Conservation (phyloP, 2,113 vertebrate species). For the Thinocorus orbignyianus region DNA sequence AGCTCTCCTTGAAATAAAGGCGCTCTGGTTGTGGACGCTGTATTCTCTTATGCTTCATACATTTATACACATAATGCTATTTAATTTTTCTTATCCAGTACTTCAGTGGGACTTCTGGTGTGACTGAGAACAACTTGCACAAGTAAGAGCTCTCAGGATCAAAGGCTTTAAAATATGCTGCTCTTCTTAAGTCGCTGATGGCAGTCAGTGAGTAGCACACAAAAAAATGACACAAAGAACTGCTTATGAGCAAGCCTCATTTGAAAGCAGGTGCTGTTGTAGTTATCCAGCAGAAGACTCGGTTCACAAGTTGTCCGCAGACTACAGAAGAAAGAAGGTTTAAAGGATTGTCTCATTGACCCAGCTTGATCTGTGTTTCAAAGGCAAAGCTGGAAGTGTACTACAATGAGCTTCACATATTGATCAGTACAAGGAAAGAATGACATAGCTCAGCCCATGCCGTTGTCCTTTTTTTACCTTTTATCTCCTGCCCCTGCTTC, state of each 20-base stretch:
- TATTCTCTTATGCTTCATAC: not conserved
- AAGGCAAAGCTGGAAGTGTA: slow-evolving; percentile 63
- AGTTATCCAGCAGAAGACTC: not conserved
- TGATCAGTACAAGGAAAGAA: slow-evolving; percentile 59
- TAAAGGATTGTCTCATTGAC: slow-evolving; percentile 51
- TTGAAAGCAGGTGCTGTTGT: slow-evolving; percentile 17
- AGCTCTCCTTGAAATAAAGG: not conserved
- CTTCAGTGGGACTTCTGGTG: slow-evolving; percentile 8
- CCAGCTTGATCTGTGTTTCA: slow-evolving; percentile 71
- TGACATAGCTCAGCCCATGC: slow-evolving; percentile 61
- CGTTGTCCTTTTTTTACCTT: slow-evolving; percentile 36
- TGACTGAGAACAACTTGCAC: slow-evolving; percentile 4
- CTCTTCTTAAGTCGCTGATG: not conserved
- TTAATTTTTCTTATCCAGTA: slow-evolving; percentile 9
- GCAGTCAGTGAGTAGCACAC: not conserved
- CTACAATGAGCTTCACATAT: slow-evolving; percentile 58
- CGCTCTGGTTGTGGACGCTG: not conserved
- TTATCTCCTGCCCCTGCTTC: slow-evolving; percentile 10
- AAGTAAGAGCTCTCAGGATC: not conserved
- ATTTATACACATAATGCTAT: not conserved
- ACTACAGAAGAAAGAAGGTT: slow-evolving; percentile 28
- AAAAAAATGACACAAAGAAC: not conserved
- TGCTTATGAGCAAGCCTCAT: slow-evolving; percentile 16
- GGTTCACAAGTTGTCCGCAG: slow-evolving; percentile 1
- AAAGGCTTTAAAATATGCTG: slow-evolving; percentile 16